Percentiles rank a stretch among this genome's conserved stretches.
These are phyloP conservation scores for Ceratina calcarata DNA, from an alignment of 1,140 invertebrate species.

Conservation along the genomic window DNA sequence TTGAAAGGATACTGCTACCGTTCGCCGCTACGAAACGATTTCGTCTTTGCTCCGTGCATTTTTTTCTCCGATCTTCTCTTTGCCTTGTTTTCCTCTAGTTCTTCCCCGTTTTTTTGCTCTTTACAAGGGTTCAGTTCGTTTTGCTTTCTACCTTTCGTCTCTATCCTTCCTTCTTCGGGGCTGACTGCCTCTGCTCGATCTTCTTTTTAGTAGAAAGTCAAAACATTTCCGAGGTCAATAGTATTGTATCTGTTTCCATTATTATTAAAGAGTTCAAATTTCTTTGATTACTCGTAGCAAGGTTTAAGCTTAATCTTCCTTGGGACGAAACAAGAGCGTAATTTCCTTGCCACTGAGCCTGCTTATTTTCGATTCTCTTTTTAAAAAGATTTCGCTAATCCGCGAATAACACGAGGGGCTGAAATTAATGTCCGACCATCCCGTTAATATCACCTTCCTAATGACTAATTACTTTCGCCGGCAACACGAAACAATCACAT, in stretches of 20 bases:
- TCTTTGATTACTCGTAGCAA: background rate
- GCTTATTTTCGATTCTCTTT: conserved; percentile 34
- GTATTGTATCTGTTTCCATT: no score
- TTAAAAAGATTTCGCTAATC: conserved; percentile 24
- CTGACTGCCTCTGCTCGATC: no score
- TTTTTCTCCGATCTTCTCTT: background rate
- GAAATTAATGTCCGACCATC: conserved; percentile 7
- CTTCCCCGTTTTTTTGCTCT: background rate
- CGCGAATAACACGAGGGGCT: background rate
- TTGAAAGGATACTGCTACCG: conserved; percentile 72
- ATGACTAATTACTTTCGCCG: conserved; percentile 25
- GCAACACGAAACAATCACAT: background rate
- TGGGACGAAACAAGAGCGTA: background rate
- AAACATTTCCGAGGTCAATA: no score
- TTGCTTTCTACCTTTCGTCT: background rate
- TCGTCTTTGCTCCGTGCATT: conserved; percentile 34
- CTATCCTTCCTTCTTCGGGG: background rate
- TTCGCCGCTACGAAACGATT: conserved; percentile 63
- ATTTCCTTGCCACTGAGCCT: background rate
- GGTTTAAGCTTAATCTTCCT: background rate
- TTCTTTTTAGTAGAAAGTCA: no score
- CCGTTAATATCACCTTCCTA: conserved; percentile 7
- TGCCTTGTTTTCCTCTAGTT: background rate
- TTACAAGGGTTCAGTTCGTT: background rate
- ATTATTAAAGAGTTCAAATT: background rate